phyloP scores from a whole-genome alignment of 2,113 vertebrate species.

The Clinocottus analis region DNA sequence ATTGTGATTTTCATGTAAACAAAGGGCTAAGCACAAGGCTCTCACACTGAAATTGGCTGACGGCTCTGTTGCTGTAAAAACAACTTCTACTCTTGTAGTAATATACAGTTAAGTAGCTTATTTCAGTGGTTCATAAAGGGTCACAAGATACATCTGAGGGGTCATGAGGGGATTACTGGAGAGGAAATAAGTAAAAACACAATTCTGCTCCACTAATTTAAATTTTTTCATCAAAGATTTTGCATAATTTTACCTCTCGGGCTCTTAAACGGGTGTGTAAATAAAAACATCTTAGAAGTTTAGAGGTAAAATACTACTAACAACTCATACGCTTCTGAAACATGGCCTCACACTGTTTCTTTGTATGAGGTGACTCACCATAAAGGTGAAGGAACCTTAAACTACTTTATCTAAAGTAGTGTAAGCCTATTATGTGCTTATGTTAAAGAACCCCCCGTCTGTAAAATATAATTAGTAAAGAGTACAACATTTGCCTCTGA shows the following conservation, averaged over 20 bases:
- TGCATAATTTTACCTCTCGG: background rate
- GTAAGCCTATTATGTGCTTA: background rate
- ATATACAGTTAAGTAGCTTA: background rate
- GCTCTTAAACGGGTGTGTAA: background rate
- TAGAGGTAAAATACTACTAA: background rate
- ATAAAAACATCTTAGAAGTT: background rate
- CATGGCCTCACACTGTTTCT: background rate
- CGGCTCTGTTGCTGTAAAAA: no score
- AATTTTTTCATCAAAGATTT: no score
- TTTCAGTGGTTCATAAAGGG: background rate
- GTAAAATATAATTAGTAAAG: background rate
- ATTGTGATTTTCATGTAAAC: conserved; percentile 8
- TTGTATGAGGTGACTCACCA: background rate
- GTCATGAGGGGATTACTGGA: background rate
- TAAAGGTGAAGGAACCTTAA: no score
- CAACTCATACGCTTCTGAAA: background rate
- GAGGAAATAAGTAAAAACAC: background rate
- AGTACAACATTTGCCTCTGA: background rate
- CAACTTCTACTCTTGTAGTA: background rate
- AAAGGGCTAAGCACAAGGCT: background rate
- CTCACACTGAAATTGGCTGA: background rate
- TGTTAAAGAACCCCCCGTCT: background rate
- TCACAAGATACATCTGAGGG: background rate
- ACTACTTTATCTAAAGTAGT: no score
- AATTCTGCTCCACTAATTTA: no score